Percentiles rank a stretch among this genome's conserved stretches.
phyloP scores from a whole-genome alignment of 2,113 vertebrate species.

The Brachyhypopomus gauderio region DNA sequence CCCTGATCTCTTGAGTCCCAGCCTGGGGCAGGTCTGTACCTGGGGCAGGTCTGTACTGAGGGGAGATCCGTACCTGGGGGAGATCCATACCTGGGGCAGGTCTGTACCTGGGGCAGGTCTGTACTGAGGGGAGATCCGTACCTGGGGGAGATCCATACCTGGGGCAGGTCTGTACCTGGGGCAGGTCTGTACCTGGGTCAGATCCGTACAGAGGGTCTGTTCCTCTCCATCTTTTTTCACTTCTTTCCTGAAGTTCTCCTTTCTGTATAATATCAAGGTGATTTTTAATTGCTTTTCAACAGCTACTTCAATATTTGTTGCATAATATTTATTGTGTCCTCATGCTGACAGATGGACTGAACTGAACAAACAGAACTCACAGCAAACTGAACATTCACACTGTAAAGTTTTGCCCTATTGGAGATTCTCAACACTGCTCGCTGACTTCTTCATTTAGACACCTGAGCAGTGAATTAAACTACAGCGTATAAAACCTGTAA shows the following conservation, averaged over 20 bases:
- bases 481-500: no score
- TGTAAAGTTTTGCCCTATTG: neutral
- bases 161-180: neutral
- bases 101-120: neutral
- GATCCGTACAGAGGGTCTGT: neutral
- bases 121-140: neutral
- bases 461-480: neutral
- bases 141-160: no score
- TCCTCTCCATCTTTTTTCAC: neutral
- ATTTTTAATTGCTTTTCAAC: neutral
- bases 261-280: neutral
- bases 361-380: no score
- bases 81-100: neutral
- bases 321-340: no score
- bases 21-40: neutral
- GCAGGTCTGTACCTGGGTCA: neutral
- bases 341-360: neutral
- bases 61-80: no score
- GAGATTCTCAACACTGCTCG: no score
- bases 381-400: neutral
- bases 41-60: neutral
- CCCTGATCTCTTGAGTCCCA: neutral
- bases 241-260: neutral
- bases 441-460: neutral
- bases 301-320: neutral